Evolutionary conservation across 2,888 invertebrate species (phyloP).

Genomic region (Adela reaumurella): DNA sequence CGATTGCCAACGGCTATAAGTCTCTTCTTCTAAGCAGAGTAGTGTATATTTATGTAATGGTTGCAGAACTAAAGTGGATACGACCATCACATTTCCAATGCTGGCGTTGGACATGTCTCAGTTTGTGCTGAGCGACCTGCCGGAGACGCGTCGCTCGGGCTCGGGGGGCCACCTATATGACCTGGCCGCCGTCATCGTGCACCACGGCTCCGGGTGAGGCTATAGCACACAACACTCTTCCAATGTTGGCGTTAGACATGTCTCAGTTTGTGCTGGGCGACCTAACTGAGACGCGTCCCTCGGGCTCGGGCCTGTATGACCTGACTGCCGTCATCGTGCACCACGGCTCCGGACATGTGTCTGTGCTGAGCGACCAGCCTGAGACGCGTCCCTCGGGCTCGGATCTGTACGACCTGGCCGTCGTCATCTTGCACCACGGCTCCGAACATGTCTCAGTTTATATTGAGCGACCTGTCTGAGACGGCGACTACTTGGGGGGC

Average conservation of each 20-base stretch:
- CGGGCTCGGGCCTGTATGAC: constrained; percentile 67
- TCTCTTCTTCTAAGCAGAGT: too few relatives aligned
- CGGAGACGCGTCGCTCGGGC: constrained; percentile 62
- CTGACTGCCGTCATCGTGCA: constrained; percentile 79
- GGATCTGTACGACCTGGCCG: constrained; percentile 73
- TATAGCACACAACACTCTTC: too few relatives aligned
- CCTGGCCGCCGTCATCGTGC: constrained; percentile 76
- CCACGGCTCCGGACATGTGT: constrained; percentile 77
- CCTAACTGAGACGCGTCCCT: constrained; percentile 63
- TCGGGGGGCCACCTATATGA: constrained; percentile 68
- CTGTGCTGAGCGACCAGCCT: constrained; percentile 63
- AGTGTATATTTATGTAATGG: too few relatives aligned
- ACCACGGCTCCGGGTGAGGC: constrained; percentile 72
- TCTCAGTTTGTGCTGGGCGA: constrained; percentile 68
- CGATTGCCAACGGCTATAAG: too few relatives aligned
- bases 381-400: constrained; percentile 62
- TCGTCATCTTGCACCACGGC: constrained; percentile 79
- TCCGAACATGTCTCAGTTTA: constrained; percentile 76
- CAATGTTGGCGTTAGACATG: constrained; percentile 73
- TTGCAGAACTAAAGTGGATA: constrained; percentile 69
- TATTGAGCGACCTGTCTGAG: constrained; percentile 63
- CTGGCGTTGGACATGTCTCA: constrained; percentile 72
- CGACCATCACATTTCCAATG: constrained; percentile 73
- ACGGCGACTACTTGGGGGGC: constrained; percentile 60
- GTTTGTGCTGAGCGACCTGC: constrained; percentile 65